Base-by-base conservation (phyloP, 2,113 vertebrate genomes). In the Ciconia maguari region DNA sequence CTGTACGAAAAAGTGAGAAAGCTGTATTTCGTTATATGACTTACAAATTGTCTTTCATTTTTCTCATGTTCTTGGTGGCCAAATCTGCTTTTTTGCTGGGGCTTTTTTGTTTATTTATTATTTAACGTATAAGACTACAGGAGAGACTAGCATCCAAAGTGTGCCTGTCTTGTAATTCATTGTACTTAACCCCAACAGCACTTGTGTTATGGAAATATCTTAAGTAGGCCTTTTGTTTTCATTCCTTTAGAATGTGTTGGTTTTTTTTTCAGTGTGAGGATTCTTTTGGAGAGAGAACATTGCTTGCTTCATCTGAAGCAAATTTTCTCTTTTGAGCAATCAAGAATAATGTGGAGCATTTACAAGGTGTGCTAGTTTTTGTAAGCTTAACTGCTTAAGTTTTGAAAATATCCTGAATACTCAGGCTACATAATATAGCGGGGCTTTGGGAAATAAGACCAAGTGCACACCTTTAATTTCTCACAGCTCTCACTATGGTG, bases 371-470 rank as follows among this genome's bases (percentile, higher is more conserved):
- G 44, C 32, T 49, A 4, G 41, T 21, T 36, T 55, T 83, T 52
- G 7, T 72, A 7, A 72, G 32, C 42, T 51, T 52, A 55, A 11
- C 29, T 41, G 54, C 49, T 38, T 29, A 7, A 52, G 41, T 48
- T 83, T 48, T 51, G 42, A 42, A 83, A 68, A 58, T 24, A 44
- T 7, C 38, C n/a, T 32, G n/a, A 42, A 22, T 27, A 44, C 42
- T 64, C 20, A 79, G 15, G n/a, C 21, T 54, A 1, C 3, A 3
- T 70, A 24, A n/a, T 9, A 26, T 1, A 52, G 51, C 4, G 2
- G 24, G 36, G 44, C 49, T 79, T n/a, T 34, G 71, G 60, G 71
- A 55, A n/a, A 10, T 20, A 15, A 27, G 32, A 11, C 24, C 75
- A 16, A 26, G 29, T 2, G 13, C 20, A 11, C 72, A 27, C 62